Conservation (phyloP, 2,113 vertebrate genomes). For the Crotalus viridis region DNA sequence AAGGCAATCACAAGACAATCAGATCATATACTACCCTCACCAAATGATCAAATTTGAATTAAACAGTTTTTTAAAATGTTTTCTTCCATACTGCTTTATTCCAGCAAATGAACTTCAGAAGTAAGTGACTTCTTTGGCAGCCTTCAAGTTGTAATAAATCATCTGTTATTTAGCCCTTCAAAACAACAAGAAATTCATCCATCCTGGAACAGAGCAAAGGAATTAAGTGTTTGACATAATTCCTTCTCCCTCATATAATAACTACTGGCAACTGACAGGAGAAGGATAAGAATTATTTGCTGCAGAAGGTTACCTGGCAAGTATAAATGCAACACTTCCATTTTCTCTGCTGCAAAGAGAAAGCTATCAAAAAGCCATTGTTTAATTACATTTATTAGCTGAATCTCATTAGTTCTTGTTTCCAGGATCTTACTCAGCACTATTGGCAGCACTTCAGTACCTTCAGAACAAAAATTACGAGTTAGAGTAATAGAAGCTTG, state of each 20-base stretch:
- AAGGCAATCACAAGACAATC: not conserved
- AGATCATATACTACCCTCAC: not conserved
- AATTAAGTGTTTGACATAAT: not conserved
- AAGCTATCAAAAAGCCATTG: slow-evolving; percentile 18
- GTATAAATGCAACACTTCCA: not conserved
- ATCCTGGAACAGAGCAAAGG: not conserved
- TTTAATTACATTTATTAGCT: slow-evolving; percentile 4
- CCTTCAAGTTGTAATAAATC: not conserved
- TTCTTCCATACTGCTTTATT: not conserved
- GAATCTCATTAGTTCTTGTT: slow-evolving; percentile 4
- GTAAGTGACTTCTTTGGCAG: not conserved
- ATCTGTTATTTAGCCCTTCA: not conserved
- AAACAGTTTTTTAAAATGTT: not conserved
- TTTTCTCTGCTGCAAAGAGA: not conserved
- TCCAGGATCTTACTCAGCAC: not conserved
- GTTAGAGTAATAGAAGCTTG: not conserved
- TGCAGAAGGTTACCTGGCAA: slow-evolving; percentile 2
- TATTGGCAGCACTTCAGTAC: not conserved
- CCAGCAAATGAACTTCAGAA: not conserved
- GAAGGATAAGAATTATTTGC: slow-evolving; percentile 13
- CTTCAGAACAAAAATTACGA: not conserved
- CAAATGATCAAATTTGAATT: not conserved
- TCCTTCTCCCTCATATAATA: not conserved
- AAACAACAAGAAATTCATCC: not conserved
- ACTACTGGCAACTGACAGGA: not conserved